phyloP scores from a whole-genome alignment of 2,113 vertebrate genomes.

The Pagrus major region DNA sequence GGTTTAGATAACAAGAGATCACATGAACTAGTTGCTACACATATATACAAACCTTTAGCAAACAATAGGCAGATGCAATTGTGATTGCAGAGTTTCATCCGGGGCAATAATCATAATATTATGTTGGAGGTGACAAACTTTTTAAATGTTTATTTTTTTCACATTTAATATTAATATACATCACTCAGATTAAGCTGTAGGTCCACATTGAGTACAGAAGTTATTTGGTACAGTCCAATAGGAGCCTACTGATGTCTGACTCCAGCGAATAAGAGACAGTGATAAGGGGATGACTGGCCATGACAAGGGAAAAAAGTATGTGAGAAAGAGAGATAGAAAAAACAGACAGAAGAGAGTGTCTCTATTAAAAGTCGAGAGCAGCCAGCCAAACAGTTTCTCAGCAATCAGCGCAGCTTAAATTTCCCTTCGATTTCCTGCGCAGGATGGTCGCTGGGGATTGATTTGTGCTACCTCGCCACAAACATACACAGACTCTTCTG shows the following conservation, averaged over 20 bases:
- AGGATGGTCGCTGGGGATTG: constrained; percentile 61
- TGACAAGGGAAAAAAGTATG: neutral
- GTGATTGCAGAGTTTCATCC: neutral
- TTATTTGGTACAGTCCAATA: neutral
- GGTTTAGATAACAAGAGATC: no score
- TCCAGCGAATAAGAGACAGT: neutral
- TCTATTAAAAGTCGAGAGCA: constrained; percentile 52
- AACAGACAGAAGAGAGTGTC: neutral
- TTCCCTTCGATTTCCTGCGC: constrained; percentile 76
- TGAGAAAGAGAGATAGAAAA: neutral
- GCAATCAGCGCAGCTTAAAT: constrained; percentile 65
- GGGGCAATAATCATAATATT: no score
- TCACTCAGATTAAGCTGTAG: neutral
- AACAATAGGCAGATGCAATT: constrained; percentile 6
- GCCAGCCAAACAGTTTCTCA: constrained; percentile 62
- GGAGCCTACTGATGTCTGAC: neutral
- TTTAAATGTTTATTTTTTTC: neutral
- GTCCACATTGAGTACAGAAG: neutral
- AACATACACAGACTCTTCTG: constrained; percentile 16
- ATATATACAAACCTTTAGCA: neutral
- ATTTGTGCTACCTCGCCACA: constrained; percentile 54
- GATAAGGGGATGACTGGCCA: neutral
- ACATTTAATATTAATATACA: neutral
- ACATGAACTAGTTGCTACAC: no score
- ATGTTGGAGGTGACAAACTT: no score